Base-by-base conservation (phyloP, 2,797 vertebrate genomes). In the Hozukius guyotensis region DNA sequence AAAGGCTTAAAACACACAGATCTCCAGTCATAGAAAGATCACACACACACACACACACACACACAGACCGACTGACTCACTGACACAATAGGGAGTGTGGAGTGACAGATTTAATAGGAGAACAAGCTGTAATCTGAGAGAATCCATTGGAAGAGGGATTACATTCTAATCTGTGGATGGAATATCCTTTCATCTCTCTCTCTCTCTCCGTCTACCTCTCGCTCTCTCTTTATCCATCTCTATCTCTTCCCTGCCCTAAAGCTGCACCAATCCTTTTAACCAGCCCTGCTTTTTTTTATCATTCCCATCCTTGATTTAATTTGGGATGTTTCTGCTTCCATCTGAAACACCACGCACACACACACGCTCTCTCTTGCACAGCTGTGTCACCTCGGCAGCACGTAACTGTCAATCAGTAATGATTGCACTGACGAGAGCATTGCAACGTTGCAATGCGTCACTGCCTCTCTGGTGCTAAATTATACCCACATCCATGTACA, bases 131-230 rank as follows among this genome's bases (percentile, higher is more conserved):
- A 94, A 94, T 93, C 93, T 93, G 86, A 86, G 81, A 73, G 85
- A 94, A 93, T 94, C 89, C 90, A 88, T 89, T 93, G 80, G 88
- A 81, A 80, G 66, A 91, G 83, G 87, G 93, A 94, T 93, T 94
- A 90, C 75, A 56, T 57, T 88, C 9, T 93, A 93, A 93, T 94
- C 93, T 93, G 89, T 77, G 87, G 86, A 91, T 87, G 79, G 79
- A 91, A 81, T 85, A 89, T 87, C 78, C 82, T 88, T 86, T 92
- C 90, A 90, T 88, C 87, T 85, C 84, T 73, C 77, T 56, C 76
- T 76, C 77, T 69, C 52, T 79, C 60, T 46, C 14, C 72, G 60
- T 49, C 70, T 31, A 53, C 64, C 62, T 56, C 75, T 73, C 36
- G 71, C 59, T 56, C 18, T 77, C 66, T 38, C 62, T 27, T 75